phyloP scores from a whole-genome alignment of 2,113 vertebrate genomes.

The Bos javanicus region DNA sequence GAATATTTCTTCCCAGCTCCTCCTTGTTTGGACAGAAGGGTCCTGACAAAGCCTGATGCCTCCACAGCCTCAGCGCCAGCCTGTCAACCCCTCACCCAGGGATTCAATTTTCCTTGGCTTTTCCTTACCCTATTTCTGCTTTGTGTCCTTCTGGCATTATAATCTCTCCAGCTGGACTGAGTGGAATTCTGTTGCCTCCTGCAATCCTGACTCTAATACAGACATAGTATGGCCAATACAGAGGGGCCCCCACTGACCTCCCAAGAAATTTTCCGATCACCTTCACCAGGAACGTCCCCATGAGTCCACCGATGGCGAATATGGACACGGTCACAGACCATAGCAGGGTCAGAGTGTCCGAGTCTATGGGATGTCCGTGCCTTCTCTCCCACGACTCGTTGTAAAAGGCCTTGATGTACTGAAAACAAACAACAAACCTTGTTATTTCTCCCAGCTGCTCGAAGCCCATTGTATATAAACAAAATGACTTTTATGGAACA shows the following conservation, averaged over 20 bases:
- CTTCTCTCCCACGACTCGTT: slow-evolving; percentile 89
- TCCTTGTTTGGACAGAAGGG: too few relatives aligned
- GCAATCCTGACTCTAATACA: not conserved
- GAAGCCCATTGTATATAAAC: not conserved
- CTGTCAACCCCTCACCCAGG: fast-evolving
- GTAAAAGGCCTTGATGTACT: slow-evolving; percentile 94
- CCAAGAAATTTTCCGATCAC: slow-evolving; percentile 87
- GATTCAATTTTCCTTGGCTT: not conserved
- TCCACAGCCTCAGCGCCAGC: not conserved
- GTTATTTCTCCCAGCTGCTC: not conserved
- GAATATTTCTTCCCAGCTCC: not conserved
- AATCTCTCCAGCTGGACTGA: not conserved
- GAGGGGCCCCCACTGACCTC: slow-evolving; percentile 81
- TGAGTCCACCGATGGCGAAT: slow-evolving; percentile 93
- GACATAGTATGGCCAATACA: fast-evolving
- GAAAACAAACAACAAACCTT: slow-evolving; percentile 53
- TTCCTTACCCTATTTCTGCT: not conserved
- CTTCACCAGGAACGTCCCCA: slow-evolving; percentile 87
- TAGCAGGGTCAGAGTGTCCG: slow-evolving; percentile 84
- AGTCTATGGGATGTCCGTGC: slow-evolving; percentile 76
- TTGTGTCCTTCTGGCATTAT: not conserved
- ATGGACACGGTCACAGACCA: slow-evolving; percentile 96
- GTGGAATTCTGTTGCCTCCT: not conserved
- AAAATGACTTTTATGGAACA: not conserved
- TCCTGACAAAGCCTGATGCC: not conserved